Base-by-base conservation (phyloP, 64 coral and sea anemone species). In the Montipora sp. region DNA sequence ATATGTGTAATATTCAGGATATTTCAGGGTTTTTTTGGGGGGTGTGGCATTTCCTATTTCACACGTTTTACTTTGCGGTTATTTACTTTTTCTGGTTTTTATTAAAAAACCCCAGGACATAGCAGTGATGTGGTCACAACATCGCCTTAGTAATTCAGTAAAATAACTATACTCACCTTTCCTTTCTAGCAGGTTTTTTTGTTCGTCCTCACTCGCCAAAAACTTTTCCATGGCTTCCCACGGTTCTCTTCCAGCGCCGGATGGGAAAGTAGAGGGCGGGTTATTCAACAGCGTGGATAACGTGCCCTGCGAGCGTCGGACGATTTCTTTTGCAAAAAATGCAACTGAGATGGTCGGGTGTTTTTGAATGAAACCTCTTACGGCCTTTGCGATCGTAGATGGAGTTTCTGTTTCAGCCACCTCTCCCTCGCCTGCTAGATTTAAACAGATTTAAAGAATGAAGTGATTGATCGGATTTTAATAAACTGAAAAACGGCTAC, bases 291-390 rank as follows among this genome's bases (percentile, higher is more conserved):
- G 87, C 7, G 74, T 46, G 2, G 74, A 77, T n/a, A 89, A 6
- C 6, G 74, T 63, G 19, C 73, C 87, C n/a, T 89, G 87, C 10
- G 87, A 89, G 9, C 51, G 21, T 19, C 77, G 77, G 11, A 77
- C 48, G 20, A 89, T 13, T 59, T 89, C 87, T 19, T 75, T 89
- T 27, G 73, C 53, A 77, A 77, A 89, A 58, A 88, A 1, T 5
- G 73, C 43, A 18, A 89, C 75, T 24, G 23, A 24, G 23, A 24
- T 24, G 23, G 23, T 24, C 23, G 23, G 23, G 23, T 24, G 23
- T 24, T 24, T 24, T 7, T 16, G 77, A 21, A 88, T 22, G 9
- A 58, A 84, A 20, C 68, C 20, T 16, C 81, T 15, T 3, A 84
- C 65, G 18, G 43, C 59, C 15, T n/a, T 22, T 5, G 81, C 9